Evolutionary conservation across 2,797 vertebrate species (phyloP), one percentile per base, ranked within the genome.

Genomic region (Gobionotothen gibberifrons): DNA sequence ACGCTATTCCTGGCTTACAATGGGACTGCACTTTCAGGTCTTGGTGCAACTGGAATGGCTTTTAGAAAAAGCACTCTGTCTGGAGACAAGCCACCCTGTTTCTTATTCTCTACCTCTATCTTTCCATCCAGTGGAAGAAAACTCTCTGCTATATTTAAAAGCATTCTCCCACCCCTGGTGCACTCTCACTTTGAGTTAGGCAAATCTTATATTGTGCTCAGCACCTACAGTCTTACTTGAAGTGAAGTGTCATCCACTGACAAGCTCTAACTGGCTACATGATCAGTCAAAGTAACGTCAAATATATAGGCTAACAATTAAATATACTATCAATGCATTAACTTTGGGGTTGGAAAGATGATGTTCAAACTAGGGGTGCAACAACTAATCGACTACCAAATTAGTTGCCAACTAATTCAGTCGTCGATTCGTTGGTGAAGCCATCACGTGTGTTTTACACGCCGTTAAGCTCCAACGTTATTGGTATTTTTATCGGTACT

Each of bases 91-190:
- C 44, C 53, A 46, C 54, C 47, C 69, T 5, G 55, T 68, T 72
- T 72, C 22, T 49, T 69, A 65, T 13, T 52, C 52, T 3, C 63
- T 65, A 53, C 58, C 9, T 59, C 48, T 42, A 79, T 84, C 70
- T 15, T 76, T 59, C 22, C 44, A 75, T 64, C 55, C 15, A 79
- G 63, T 4, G 17, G 60, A 66, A 44, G 54, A 81, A 79, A 77
- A 85, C 47, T 44, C 49, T 42, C 52, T 86, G 57, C 82, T 91
- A 89, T 91, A 91, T 92, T 90, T 85, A 90, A 86, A 82, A 83
- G 80, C 69, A 66, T 73, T 58, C 69, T 65, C n/a, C 65, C 16
- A 63, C 9, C 29, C 19, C 5, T 9, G 39, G 9, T 65, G 48
- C 29, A 16, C 40, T 78, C 32, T 7, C 26, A 82, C 55, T 64